phyloP scores from a whole-genome alignment of 2,888 invertebrate genomes.

The Acheta domesticus region DNA sequence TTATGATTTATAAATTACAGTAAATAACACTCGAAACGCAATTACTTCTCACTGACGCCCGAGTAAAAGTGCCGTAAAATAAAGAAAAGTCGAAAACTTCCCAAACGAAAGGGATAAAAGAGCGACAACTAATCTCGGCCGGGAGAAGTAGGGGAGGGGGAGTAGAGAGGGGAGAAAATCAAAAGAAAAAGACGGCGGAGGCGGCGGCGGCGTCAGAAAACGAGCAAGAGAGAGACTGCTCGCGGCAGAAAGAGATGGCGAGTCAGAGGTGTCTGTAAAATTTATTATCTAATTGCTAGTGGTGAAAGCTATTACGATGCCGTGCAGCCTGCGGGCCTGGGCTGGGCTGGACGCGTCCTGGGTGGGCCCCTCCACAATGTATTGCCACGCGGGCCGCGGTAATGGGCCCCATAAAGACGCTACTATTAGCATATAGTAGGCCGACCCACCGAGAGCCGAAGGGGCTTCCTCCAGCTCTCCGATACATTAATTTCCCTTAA shows the following conservation, averaged over 20 bases:
- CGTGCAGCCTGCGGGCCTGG: slow-evolving; percentile 23
- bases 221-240: slow-evolving; percentile 23
- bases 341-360: slow-evolving; percentile 29
- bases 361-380: slow-evolving; percentile 30
- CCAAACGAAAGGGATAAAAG: background rate
- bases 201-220: slow-evolving; percentile 21
- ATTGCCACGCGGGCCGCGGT: slow-evolving; percentile 24
- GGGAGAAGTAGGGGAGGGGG: background rate
- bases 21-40: background rate
- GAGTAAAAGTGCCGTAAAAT: background rate
- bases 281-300: slow-evolving; percentile 44
- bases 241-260: slow-evolving; percentile 3
- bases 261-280: slow-evolving; percentile 38
- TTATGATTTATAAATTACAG: background rate
- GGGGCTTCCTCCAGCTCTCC: background rate
- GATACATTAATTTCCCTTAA: slow-evolving; percentile 18
- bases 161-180: slow-evolving; percentile 20
- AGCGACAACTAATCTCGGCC: background rate
- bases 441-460: background rate
- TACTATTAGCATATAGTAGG: slow-evolving; percentile 3
- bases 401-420: slow-evolving; percentile 32
- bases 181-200: slow-evolving; percentile 12
- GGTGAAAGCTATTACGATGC: slow-evolving; percentile 42
- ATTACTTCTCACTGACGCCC: background rate
- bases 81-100: background rate